Evolutionary conservation across 1,140 invertebrate species (phyloP).

Genomic region (Idris sp.): DNA sequence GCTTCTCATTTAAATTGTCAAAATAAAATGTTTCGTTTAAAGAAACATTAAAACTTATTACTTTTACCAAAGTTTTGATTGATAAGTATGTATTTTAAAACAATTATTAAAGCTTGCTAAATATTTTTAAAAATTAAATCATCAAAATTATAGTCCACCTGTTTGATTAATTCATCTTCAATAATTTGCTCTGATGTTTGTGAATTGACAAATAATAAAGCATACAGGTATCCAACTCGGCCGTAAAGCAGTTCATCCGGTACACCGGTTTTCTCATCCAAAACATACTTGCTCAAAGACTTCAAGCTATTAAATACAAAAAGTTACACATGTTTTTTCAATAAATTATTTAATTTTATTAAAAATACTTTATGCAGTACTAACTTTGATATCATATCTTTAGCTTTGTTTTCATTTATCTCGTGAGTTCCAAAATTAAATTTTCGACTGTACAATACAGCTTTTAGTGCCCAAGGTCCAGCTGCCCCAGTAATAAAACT

Average conservation of each 20-base stretch:
- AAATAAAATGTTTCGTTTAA: too few species aligned
- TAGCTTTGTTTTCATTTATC: conserved; percentile 75
- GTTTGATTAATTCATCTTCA: conserved; percentile 76
- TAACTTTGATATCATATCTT: conserved; percentile 78
- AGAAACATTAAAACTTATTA: too few species aligned
- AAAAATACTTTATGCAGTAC: too few species aligned
- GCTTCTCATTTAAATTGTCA: too few species aligned
- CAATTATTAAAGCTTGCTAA: too few species aligned
- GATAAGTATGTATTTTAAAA: too few species aligned
- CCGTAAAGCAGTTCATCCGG: conserved; percentile 93
- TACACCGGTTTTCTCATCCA: conserved; percentile 77
- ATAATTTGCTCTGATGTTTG: conserved; percentile 78
- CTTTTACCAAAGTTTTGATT: too few species aligned
- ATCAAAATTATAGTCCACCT: too few species aligned
- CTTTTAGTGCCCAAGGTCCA: conserved; percentile 85
- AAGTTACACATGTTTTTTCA: too few species aligned
- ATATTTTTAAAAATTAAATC: too few species aligned
- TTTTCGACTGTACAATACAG: conserved; percentile 80
- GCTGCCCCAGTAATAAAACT: conserved; percentile 89
- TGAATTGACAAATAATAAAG: conserved; percentile 85
- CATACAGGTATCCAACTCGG: conserved; percentile 89
- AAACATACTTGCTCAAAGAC: conserved; percentile 77
- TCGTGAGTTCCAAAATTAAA: conserved; percentile 63
- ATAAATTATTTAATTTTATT: too few species aligned
- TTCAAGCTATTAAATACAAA: conserved; percentile 78